Base-by-base conservation (phyloP, 1,140 invertebrate genomes). In the Polyergus mexicanus region DNA sequence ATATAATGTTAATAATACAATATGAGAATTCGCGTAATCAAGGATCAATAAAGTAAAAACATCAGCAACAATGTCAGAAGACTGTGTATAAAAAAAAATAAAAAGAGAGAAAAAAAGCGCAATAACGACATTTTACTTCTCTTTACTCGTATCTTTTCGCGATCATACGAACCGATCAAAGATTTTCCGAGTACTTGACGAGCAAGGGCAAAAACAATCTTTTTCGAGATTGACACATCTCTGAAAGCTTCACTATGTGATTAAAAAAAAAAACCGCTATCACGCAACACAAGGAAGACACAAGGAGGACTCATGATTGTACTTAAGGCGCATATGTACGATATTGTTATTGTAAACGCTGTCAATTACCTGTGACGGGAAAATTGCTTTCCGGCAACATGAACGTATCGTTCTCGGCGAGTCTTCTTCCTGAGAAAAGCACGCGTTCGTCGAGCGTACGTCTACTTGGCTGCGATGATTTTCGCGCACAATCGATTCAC, bases 331-430 rank as follows among this genome's bases (percentile, higher is more conserved):
- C 11, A n/a, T 38, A 7, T 41, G 10, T n/a, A n/a, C 19, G 19
- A 22, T 22, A 58, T 58, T 58, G n/a, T 22, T 58, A 1, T n/a
- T 6, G 22, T 16, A 58, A 72, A 41, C 16, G 1, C 0, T 25
- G 22, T 41, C 38, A 13, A 77, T 92, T 94, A 95, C 94, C 94
- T 95, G 94, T 95, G 72, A 95, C 92, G 94, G 94, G 94, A 95
- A 95, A 95, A 72, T 93, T 93, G 91, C 93, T 95, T 94, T 95
- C 94, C 72, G 94, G 94, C 93, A 95, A 94, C 94, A 95, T 95
- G 92, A 93, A 94, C 80, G 80, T 32, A 32, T 54, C n/a, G 22
- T 47, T 71, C 65, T 68, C n/a, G 35, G 1, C 32, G 62, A 89
- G 54, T 86, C 71, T 65, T 72, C 38, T 60, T 60, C 38, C n/a